Evolutionary conservation across 2,797 vertebrate genomes (phyloP).

Genomic region (Channallabes apus): DNA sequence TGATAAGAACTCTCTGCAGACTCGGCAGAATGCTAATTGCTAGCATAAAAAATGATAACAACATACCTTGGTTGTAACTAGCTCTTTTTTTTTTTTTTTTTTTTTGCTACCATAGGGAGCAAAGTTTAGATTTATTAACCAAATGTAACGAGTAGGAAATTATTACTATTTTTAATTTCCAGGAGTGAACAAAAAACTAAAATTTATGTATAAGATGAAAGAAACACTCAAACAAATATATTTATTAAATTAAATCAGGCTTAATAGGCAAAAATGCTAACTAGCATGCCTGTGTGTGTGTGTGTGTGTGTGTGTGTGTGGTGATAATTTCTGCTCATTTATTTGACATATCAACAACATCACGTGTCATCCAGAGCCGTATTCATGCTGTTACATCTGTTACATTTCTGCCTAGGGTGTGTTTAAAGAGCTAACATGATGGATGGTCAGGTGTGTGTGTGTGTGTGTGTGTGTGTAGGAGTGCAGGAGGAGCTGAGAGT

Average conservation of each 20-base stretch:
- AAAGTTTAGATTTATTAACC: neutral
- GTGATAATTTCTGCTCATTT: neutral
- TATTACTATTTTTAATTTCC: neutral
- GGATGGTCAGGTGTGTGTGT: slow-evolving; percentile 15
- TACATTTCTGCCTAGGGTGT: slow-evolving; percentile 11
- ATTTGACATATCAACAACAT: neutral
- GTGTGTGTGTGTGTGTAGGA: slow-evolving; percentile 49
- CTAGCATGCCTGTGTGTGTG: neutral
- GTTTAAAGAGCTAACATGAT: slow-evolving; percentile 26
- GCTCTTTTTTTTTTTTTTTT: neutral
- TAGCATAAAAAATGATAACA: neutral
- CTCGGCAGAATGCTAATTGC: neutral
- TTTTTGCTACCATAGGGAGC: neutral
- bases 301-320: slow-evolving; percentile 15
- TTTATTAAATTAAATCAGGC: neutral
- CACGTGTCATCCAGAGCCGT: neutral
- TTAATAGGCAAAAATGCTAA: neutral
- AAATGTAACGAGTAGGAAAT: neutral
- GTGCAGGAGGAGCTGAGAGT: slow-evolving; percentile 33
- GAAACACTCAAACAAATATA: neutral
- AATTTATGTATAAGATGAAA: neutral
- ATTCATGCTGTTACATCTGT: slow-evolving; percentile 5
- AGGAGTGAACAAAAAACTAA: neutral
- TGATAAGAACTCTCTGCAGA: neutral
- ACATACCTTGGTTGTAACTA: neutral